phyloP scores from a whole-genome alignment of 2,888 invertebrate species.

The Caradrina kadenii region DNA sequence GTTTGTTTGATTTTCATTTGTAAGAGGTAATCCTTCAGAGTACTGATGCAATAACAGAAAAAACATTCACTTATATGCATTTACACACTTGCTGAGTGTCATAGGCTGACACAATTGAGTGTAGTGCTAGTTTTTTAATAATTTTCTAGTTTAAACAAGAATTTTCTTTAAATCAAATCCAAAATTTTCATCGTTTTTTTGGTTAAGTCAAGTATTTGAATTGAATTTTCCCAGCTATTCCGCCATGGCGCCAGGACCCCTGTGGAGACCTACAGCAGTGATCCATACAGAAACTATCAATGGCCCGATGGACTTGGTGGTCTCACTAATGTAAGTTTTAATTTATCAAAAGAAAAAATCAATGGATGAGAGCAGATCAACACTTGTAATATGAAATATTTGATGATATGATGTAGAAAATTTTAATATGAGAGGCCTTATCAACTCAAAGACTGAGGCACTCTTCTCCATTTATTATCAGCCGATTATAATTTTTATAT shows the following conservation, averaged over 20 bases:
- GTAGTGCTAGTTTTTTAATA: too few relatives aligned
- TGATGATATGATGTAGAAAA: neutral
- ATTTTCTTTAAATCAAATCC: neutral
- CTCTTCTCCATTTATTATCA: neutral
- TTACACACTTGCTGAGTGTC: too few relatives aligned
- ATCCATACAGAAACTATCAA: constrained; percentile 93
- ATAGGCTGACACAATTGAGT: too few relatives aligned
- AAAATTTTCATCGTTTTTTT: neutral
- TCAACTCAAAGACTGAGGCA: neutral
- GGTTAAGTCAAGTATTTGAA: too few relatives aligned
- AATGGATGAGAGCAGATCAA: too few relatives aligned
- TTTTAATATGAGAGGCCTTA: too few relatives aligned
- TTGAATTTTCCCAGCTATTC: constrained; percentile 91
- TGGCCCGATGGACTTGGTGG: constrained; percentile 96
- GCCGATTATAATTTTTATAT: neutral
- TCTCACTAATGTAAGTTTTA: constrained; percentile 93
- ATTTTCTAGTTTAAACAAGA: too few relatives aligned
- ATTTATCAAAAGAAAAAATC: neutral
- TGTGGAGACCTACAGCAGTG: constrained; percentile 93
- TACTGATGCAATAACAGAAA: too few relatives aligned
- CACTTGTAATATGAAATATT: too few relatives aligned
- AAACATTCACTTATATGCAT: too few relatives aligned
- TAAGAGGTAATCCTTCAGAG: too few relatives aligned
- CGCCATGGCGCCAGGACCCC: constrained; percentile 96
- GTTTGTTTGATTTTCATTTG: too few relatives aligned